phyloP scores from a whole-genome alignment of 2,113 vertebrate genomes.

The Malurus elegans region DNA sequence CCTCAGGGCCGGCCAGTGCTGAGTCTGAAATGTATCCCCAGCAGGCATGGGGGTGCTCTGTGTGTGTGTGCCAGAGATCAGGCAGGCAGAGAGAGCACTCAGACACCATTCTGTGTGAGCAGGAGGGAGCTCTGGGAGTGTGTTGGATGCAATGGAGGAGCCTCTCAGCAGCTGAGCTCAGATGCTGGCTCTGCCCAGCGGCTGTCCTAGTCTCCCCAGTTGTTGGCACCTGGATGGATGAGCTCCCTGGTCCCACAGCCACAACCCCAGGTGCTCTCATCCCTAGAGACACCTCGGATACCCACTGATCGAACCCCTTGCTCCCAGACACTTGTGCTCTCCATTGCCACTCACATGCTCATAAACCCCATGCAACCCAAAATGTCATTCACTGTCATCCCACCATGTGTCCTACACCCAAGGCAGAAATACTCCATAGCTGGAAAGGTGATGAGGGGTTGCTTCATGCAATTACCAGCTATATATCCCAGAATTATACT shows the following conservation, averaged over 20 bases:
- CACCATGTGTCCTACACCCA: rapidly evolving
- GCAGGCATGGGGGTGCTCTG: not conserved
- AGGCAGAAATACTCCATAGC: not conserved
- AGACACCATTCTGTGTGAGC: not conserved
- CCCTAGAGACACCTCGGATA: rapidly evolving
- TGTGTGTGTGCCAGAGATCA: not conserved
- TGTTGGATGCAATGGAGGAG: not conserved
- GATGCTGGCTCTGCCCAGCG: rapidly evolving
- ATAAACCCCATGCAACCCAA: rapidly evolving
- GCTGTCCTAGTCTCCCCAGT: not conserved
- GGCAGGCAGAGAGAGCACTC: not conserved
- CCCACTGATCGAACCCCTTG: not conserved
- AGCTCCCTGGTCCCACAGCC: not conserved
- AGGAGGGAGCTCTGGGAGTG: not conserved
- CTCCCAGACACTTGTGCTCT: not conserved
- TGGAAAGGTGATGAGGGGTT: not conserved
- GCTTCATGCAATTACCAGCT: not conserved
- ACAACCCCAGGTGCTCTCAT: rapidly evolving
- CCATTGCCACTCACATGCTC: rapidly evolving
- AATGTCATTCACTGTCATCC: not conserved
- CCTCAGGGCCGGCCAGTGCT: rapidly evolving
- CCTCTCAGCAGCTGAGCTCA: not conserved
- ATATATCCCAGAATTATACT: not conserved
- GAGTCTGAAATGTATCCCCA: not conserved
- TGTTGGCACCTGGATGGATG: not conserved